Percentiles rank a stretch among this genome's conserved stretches.
These are phyloP conservation scores for Petrocephalus microphthalmus DNA, from an alignment of 2,113 vertebrate genomes.

Conservation along the genomic window DNA sequence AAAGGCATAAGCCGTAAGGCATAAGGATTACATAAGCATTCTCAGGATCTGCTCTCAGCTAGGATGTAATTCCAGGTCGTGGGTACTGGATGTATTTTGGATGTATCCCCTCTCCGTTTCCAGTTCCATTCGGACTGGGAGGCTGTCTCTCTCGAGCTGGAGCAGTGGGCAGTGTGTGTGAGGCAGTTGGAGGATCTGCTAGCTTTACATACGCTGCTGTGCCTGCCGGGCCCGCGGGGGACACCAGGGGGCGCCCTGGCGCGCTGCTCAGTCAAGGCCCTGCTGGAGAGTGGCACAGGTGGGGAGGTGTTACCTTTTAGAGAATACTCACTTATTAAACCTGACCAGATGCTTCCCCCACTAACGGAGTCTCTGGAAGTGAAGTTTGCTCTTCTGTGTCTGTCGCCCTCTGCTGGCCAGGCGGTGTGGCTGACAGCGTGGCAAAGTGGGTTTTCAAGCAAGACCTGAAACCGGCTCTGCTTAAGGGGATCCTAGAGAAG, in stretches of 20 bases:
- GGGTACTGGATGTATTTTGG: too few relatives aligned
- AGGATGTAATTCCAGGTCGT: not conserved
- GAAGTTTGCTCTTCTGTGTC: not conserved
- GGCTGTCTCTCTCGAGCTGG: constrained; percentile 85
- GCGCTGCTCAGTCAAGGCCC: constrained; percentile 76
- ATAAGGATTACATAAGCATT: too few relatives aligned
- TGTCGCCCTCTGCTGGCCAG: constrained; percentile 47
- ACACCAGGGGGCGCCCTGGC: constrained; percentile 58
- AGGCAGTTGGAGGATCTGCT: constrained; percentile 87
- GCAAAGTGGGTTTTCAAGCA: constrained; percentile 94
- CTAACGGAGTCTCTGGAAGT: not conserved
- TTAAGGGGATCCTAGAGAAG: constrained; percentile 63
- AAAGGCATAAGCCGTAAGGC: too few relatives aligned
- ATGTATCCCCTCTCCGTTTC: constrained; percentile 20
- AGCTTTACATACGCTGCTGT: constrained; percentile 82
- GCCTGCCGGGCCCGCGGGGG: constrained; percentile 47
- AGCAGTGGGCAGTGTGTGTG: constrained; percentile 88
- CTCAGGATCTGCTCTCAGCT: not conserved
- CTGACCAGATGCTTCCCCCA: not conserved
- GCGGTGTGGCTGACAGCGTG: constrained; percentile 83
- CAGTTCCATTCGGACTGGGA: constrained; percentile 78
- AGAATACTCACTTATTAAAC: not conserved
- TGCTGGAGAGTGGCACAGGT: constrained; percentile 91
- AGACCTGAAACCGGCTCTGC: constrained; percentile 61
- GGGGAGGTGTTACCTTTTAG: not conserved